Percentiles rank a stretch among this genome's conserved stretches.
Conservation (phyloP, 2,888 invertebrate species). For the Nomada fucata region DNA sequence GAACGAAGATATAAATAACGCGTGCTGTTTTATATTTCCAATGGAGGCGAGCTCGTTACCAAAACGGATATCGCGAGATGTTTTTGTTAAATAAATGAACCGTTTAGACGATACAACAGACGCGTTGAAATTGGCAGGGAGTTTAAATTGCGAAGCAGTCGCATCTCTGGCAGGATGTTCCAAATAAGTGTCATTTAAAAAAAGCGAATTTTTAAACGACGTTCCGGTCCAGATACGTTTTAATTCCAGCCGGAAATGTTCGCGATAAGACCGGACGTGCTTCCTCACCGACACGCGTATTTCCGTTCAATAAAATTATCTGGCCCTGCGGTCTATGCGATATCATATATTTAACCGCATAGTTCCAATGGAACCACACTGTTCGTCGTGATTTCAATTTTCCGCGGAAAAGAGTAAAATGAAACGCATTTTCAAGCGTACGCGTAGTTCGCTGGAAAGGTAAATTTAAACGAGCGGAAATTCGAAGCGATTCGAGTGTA, state of each 20-base stretch:
- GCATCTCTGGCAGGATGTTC: constrained; percentile 29
- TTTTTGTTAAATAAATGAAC: neutral
- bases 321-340: constrained; percentile 9
- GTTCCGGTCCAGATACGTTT: constrained; percentile 55
- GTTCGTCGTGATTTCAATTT: no score
- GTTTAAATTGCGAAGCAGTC: neutral
- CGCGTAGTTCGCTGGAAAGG: no score
- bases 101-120: no score
- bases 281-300: constrained; percentile 55
- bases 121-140: neutral
- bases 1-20: neutral
- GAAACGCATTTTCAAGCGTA: neutral
- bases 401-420: no score
- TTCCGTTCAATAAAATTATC: constrained; percentile 57
- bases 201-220: constrained; percentile 31
- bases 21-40: neutral
- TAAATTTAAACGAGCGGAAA: neutral
- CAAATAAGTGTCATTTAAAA: constrained; percentile 5
- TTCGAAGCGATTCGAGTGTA: neutral
- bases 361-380: no score
- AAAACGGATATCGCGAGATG: no score
- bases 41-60: no score
- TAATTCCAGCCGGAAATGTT: constrained; percentile 62
- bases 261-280: constrained; percentile 71
- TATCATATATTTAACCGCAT: neutral